Evolutionary conservation across 2,113 vertebrate species (phyloP).

Genomic region (Oncorhynchus mykiss): DNA sequence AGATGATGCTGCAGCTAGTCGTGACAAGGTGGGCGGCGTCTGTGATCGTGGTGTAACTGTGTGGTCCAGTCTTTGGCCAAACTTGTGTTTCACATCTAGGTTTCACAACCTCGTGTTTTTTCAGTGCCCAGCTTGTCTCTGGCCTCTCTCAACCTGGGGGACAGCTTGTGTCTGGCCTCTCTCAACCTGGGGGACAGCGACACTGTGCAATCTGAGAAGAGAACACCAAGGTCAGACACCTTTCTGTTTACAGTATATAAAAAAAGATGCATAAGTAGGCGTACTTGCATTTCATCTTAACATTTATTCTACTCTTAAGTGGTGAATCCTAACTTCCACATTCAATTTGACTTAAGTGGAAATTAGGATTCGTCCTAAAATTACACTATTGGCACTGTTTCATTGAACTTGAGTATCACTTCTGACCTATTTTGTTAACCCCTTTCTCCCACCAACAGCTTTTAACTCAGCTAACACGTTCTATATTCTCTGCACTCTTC

Average conservation of each 20-base stretch:
- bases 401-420: no score
- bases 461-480: no score
- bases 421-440: no score
- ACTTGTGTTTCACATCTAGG: slow-evolving; percentile 73
- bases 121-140: slow-evolving; percentile 95
- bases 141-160: slow-evolving; percentile 87
- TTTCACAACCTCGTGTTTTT: slow-evolving; percentile 85
- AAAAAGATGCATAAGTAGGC: no score
- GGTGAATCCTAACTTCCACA: no score
- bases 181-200: slow-evolving; percentile 87
- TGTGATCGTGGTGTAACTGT: slow-evolving; percentile 59
- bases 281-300: no score
- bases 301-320: no score
- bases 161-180: slow-evolving; percentile 90
- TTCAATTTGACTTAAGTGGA: no score
- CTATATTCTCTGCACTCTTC: no score
- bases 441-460: no score
- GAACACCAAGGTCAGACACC: slow-evolving; percentile 84
- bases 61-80: slow-evolving; percentile 66
- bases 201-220: slow-evolving; percentile 89
- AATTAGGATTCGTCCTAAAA: no score
- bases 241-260: not conserved
- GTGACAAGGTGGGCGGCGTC: slow-evolving; percentile 47
- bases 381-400: no score
- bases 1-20: slow-evolving; percentile 26